Base-by-base conservation (phyloP, 2,113 vertebrate species). In the Ardeotis arabs region DNA sequence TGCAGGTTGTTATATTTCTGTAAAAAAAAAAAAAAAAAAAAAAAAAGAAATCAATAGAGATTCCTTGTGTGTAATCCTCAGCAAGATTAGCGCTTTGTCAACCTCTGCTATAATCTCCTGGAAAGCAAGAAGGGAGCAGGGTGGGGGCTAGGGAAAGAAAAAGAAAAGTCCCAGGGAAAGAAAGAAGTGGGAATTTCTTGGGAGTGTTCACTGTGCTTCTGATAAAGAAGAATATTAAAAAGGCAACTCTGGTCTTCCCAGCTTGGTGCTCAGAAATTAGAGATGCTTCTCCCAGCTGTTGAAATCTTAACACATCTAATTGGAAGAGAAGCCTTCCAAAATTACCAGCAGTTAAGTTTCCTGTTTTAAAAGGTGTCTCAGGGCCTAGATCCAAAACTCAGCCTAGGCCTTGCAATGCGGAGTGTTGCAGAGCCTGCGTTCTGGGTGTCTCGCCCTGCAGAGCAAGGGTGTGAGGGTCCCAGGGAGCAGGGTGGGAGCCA, bases 21-120 rank as follows among this genome's bases (percentile, higher is more conserved):
- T 76, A 87, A 97, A 96, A 92, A 84, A 55, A 44, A 78, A 93
- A 56, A 41, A 39, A 39, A 39, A 39, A n/a, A n/a, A 39, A 39
- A 39, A 35, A 76, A 67, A 58, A 58, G 87, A 81, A 97, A 94
- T 97, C 93, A 94, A 93, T 93, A 95, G 90, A 92, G 77, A 94
- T 90, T 83, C 85, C 94, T 93, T 2, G 7, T 94, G 83, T 12
- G 15, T 93, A 97, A 96, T 95, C 74, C 93, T 91, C 81, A 83
- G 66, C 66, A 74, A 97, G 97, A 97, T 96, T 95, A 97, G 83
- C 88, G 81, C 92, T 93, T 96, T 90, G 78, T 72, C 92, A 91
- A 25, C 70, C 68, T 73, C 59, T 80, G 67, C n/a, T 82, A 39
- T 77, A 93, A 97, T 97, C 94, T 91, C 88, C 84, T 97, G 76